These are phyloP conservation scores for Pogona vitticeps DNA, from an alignment of 2,113 vertebrate species.

Conservation along the genomic window DNA sequence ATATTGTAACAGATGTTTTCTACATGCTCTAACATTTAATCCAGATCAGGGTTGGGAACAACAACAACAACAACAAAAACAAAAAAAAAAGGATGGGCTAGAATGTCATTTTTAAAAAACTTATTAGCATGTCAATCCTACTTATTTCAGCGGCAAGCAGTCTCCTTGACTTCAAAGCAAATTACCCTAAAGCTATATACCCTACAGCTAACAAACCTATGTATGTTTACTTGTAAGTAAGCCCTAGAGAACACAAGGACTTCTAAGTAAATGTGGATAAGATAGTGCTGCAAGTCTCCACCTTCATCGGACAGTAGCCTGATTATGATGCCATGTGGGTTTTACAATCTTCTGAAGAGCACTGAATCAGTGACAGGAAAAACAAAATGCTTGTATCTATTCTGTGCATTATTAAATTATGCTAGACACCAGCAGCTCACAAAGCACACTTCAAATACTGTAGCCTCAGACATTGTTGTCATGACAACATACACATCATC, in stretches of 20 bases:
- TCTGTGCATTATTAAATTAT: background rate
- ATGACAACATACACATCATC: constrained; percentile 18
- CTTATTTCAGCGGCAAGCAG: background rate
- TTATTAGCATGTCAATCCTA: background rate
- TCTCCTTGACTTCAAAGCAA: background rate
- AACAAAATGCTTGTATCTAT: constrained; percentile 1
- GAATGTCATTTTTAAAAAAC: background rate
- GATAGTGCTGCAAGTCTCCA: background rate
- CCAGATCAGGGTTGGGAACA: background rate
- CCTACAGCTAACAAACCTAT: background rate
- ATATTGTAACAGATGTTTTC: background rate
- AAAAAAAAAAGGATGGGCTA: background rate
- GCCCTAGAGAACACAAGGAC: background rate
- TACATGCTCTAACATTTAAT: background rate
- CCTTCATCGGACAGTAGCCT: background rate
- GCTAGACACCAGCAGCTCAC: background rate
- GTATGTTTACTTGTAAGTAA: background rate
- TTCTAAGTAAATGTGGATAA: background rate
- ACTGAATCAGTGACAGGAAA: background rate
- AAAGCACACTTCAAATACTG: background rate
- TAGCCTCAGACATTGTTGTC: background rate
- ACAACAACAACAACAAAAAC: background rate
- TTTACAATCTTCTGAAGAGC: background rate
- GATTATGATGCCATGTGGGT: background rate
- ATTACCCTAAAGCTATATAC: background rate